phyloP scores from a whole-genome alignment of 2,888 invertebrate genomes.

The Clepsis dumicolana region DNA sequence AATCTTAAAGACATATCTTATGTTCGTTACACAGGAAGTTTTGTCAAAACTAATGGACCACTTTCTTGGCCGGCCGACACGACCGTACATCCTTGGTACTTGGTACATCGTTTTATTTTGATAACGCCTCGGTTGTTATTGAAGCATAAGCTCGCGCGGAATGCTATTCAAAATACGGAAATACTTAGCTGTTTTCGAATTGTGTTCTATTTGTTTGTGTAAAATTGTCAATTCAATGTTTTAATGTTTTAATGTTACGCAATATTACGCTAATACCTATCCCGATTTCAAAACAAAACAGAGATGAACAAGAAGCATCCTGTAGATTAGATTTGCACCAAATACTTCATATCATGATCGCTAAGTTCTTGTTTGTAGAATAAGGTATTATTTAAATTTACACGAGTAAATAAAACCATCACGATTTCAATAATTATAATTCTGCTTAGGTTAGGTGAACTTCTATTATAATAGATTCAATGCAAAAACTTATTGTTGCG shows the following conservation, averaged over 20 bases:
- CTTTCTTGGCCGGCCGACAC: no score
- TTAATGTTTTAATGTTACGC: no score
- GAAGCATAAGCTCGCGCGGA: background rate
- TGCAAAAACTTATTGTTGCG: slow-evolving; percentile 25
- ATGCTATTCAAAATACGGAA: background rate
- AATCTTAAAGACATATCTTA: no score
- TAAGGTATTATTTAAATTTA: background rate
- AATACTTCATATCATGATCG: background rate
- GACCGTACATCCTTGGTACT: no score
- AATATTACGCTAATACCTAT: no score
- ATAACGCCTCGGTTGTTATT: background rate
- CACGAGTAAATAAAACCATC: background rate
- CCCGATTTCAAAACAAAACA: no score
- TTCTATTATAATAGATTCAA: slow-evolving; percentile 20
- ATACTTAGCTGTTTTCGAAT: background rate
- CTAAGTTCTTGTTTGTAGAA: background rate
- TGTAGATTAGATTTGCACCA: background rate
- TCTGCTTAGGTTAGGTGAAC: background rate
- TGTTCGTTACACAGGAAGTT: no score
- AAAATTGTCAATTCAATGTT: no score
- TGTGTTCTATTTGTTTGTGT: no score
- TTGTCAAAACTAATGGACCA: no score
- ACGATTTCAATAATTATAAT: background rate
- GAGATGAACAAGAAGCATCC: no score
- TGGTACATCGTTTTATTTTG: background rate